Evolutionary conservation across 2,888 invertebrate species (phyloP), one percentile per base, ranked within the genome.

Genomic region (Meliscaeva auricollis): DNA sequence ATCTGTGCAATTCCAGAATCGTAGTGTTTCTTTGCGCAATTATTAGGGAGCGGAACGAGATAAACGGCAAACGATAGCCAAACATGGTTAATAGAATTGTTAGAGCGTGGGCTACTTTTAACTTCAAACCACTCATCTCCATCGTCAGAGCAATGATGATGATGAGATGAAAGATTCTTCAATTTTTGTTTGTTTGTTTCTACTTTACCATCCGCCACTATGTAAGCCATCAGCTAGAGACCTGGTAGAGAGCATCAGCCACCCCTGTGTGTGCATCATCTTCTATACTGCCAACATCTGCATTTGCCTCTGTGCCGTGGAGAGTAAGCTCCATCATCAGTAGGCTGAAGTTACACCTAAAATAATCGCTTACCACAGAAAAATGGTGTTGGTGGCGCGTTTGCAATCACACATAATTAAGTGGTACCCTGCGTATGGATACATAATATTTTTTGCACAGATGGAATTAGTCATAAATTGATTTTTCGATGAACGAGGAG

Each of bases 401-500:
- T 73, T 38, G 85, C 85, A 85, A 85, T 85, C 81, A 72, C 85
- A 85, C 85, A 85, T 85, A 85, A 85, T 85, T 85, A 85, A 85
- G 85, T 81, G 81, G 85, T 85, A 81, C 81, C 76, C 76, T 81
- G 81, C 81, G 76, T 69, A 81, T 50, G 69, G 76, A 54, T 46
- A 66, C 66, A 56, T 44, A 46, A 50, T 62, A 50, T 50, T 30
- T 78, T 85, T 81, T 74, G 76, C 85, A n/a, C n/a, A 85, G 85
- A 81, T 85, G 85, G 85, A 85, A 85, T 85, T 85, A 85, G 85
- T 85, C 85, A 85, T 85, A 85, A 85, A 85, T 85, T 85, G 85
- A 81, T 85, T 85, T 81, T 17, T 46, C 85, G 72, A 81, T 64
- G 73, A 81, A 76, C 76, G 80, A 60, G 35, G 68, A 81, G 80